Evolutionary conservation across 2,797 vertebrate species (phyloP).

Genomic region (Cryptoprocta ferox): DNA sequence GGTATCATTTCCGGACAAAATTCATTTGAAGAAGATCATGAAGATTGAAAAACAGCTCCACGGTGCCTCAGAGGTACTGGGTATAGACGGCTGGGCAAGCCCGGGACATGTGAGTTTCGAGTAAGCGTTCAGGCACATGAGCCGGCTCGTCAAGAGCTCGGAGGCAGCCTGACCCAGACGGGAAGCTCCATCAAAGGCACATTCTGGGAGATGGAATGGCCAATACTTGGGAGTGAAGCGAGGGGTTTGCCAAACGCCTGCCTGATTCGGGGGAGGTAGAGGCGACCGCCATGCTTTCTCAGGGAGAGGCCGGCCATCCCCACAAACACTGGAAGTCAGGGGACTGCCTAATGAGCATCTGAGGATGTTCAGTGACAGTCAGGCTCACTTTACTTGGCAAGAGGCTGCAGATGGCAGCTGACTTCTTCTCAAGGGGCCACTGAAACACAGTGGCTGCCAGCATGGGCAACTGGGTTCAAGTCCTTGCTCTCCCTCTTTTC

Average conservation of each 20-base stretch:
- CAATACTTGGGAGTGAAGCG: neutral
- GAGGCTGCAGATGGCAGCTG: neutral
- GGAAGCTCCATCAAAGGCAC: rapidly evolving
- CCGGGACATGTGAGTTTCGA: neutral
- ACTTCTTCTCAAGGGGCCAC: neutral
- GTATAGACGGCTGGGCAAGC: neutral
- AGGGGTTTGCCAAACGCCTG: neutral
- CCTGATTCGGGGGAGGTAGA: neutral
- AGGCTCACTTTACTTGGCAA: neutral
- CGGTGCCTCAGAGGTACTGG: neutral
- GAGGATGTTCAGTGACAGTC: neutral
- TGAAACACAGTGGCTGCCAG: rapidly evolving
- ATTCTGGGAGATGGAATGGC: rapidly evolving
- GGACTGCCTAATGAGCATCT: neutral
- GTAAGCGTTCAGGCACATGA: neutral
- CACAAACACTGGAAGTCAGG: neutral
- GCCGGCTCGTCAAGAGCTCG: neutral
- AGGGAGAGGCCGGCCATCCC: neutral
- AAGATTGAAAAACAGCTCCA: neutral
- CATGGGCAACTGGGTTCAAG: neutral
- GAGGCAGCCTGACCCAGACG: neutral
- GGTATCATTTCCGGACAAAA: neutral
- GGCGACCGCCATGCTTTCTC: rapidly evolving
- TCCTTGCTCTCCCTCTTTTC: neutral
- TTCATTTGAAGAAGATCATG: neutral